phyloP scores from a whole-genome alignment of 1,140 invertebrate species.

The Frieseomelitta varia region DNA sequence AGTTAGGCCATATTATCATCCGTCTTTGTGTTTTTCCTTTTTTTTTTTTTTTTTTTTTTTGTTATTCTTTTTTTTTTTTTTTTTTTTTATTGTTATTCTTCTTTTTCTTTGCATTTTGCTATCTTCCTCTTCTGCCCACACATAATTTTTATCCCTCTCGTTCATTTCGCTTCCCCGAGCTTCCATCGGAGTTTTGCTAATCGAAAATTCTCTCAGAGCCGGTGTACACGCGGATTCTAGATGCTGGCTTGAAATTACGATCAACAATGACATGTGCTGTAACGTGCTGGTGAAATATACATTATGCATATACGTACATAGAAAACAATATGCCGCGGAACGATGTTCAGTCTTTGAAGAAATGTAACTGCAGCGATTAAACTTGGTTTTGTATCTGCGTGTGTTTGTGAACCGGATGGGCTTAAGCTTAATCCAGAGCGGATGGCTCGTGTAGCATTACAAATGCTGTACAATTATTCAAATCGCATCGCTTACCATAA shows the following conservation, averaged over 20 bases:
- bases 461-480: slow-evolving; percentile 50
- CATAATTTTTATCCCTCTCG: neutral
- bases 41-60: too few species aligned
- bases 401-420: slow-evolving; percentile 18
- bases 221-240: neutral
- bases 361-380: slow-evolving; percentile 43
- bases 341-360: slow-evolving; percentile 55
- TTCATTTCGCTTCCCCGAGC: too few species aligned
- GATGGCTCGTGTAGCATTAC: slow-evolving; percentile 50
- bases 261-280: slow-evolving; percentile 9
- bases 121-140: rapidly evolving
- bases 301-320: neutral
- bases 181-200: neutral
- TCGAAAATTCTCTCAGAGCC: neutral
- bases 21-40: neutral
- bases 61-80: neutral
- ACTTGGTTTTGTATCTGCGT: neutral
- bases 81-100: neutral
- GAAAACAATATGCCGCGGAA: slow-evolving; percentile 29
- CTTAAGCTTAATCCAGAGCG: slow-evolving; percentile 56
- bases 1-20: slow-evolving; percentile 61
- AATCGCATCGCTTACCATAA: slow-evolving; percentile 49
- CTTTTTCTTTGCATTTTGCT: too few species aligned
- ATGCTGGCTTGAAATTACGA: slow-evolving; percentile 24
- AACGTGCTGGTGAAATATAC: neutral